A percentile compares a stretch with the other conserved stretches of the same genome.
These are phyloP conservation scores for Telenomus remus DNA, from an alignment of 1,140 invertebrate species.

Conservation along the genomic window DNA sequence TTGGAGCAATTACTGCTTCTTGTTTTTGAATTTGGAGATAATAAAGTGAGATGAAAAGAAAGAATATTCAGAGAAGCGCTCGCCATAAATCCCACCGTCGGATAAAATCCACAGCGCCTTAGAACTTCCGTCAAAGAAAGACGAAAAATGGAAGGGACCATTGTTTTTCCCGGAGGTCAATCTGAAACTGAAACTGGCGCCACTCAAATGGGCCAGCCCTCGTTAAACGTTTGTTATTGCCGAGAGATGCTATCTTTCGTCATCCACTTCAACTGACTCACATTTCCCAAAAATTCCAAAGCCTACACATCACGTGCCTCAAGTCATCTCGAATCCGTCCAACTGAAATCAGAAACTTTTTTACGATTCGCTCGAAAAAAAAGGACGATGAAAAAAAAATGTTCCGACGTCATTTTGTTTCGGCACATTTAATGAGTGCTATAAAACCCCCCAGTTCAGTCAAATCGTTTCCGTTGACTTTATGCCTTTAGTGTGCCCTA, in stretches of 20 bases:
- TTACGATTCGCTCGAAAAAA: conserved; percentile 32
- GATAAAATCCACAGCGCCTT: conserved; percentile 12
- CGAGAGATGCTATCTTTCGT: conserved; percentile 68
- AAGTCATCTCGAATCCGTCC: conserved; percentile 43
- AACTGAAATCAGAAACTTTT: conserved; percentile 33
- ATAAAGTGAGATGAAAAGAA: neutral
- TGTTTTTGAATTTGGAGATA: too few species aligned
- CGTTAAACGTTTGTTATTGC: conserved; percentile 72
- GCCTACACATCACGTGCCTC: conserved; percentile 33
- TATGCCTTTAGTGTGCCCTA: conserved; percentile 42
- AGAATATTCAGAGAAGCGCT: conserved; percentile 6
- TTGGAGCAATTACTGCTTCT: too few species aligned
- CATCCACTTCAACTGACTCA: conserved; percentile 52
- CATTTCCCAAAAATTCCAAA: conserved; percentile 64
- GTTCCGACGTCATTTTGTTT: conserved; percentile 17
- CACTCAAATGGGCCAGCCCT: conserved; percentile 62
- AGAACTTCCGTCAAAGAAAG: conserved; percentile 34
- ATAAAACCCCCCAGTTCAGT: conserved; percentile 38
- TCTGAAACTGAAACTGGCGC: conserved; percentile 66
- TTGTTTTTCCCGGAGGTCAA: conserved; percentile 59
- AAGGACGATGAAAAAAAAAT: conserved; percentile 8
- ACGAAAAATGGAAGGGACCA: conserved; percentile 51
- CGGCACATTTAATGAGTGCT: conserved; percentile 43
- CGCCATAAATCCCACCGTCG: conserved; percentile 7
- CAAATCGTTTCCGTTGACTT: conserved; percentile 31